These are phyloP conservation scores for Hedychridium roseum DNA, from an alignment of 2,888 invertebrate species.

Conservation along the genomic window DNA sequence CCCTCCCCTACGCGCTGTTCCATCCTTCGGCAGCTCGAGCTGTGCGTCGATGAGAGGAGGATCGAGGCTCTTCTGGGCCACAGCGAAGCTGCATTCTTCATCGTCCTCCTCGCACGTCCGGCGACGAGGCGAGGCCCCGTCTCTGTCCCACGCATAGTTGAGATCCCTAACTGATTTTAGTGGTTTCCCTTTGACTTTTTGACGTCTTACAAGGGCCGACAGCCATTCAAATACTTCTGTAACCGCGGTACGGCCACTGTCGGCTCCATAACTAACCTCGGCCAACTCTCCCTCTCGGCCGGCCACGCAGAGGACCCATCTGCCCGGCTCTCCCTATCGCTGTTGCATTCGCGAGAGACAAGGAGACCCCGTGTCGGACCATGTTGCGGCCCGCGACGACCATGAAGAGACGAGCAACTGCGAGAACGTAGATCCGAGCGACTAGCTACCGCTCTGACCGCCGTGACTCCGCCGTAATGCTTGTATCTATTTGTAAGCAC, in stretches of 20 bases:
- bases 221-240: constrained; percentile 61
- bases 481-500: no score
- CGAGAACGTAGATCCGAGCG: no score
- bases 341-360: no score
- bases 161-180: constrained; percentile 63
- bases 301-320: no score
- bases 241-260: constrained; percentile 51
- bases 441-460: no score
- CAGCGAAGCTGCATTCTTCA: constrained; percentile 15
- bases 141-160: constrained; percentile 51
- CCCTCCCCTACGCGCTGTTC: constrained; percentile 16
- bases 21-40: constrained; percentile 13
- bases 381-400: no score
- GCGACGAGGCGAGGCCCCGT: constrained; percentile 3
- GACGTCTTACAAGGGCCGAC: constrained; percentile 62
- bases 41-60: no score
- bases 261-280: constrained; percentile 60
- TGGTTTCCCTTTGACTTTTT: constrained; percentile 63
- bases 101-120: neutral
- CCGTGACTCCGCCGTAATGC: no score
- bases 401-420: no score
- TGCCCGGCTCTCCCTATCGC: constrained; percentile 1
- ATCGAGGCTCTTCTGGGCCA: constrained; percentile 11
- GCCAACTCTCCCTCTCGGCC: constrained; percentile 53
- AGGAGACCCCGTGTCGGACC: no score